These are phyloP conservation scores for Vulpes vulpes DNA, from an alignment of 2,113 vertebrate genomes.

Conservation along the genomic window DNA sequence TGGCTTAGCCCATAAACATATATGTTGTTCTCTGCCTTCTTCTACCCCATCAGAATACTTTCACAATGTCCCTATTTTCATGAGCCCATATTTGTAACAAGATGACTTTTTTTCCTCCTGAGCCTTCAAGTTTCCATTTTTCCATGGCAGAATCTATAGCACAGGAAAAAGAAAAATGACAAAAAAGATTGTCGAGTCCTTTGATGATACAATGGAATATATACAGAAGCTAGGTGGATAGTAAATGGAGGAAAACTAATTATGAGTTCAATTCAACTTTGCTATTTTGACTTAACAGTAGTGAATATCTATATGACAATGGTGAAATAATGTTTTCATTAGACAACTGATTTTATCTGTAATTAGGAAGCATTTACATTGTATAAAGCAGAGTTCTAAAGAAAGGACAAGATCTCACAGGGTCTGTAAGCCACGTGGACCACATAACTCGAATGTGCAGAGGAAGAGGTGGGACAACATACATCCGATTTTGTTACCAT, in stretches of 20 bases:
- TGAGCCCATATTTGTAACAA: not conserved
- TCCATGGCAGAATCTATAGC: not conserved
- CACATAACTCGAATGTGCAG: not conserved
- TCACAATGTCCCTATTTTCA: not conserved
- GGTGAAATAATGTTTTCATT: constrained; percentile 52
- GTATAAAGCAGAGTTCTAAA: not conserved
- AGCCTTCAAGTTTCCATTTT: not conserved
- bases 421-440: constrained; percentile 27
- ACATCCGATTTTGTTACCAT: not conserved
- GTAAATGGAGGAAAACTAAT: constrained; percentile 20
- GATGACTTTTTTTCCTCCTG: not conserved
- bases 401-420: constrained; percentile 58
- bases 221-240: not conserved
- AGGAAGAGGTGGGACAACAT: not conserved
- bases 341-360: constrained; percentile 50
- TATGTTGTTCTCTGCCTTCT: not conserved
- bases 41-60: constrained; percentile 16
- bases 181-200: not conserved
- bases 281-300: constrained; percentile 23
- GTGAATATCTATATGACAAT: constrained; percentile 11
- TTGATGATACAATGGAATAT: not conserved
- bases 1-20: not conserved
- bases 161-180: not conserved
- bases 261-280: constrained; percentile 11
- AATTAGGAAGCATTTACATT: constrained; percentile 59